These are phyloP conservation scores for Campoletis raptor DNA, from an alignment of 2,888 invertebrate species.

Conservation along the genomic window DNA sequence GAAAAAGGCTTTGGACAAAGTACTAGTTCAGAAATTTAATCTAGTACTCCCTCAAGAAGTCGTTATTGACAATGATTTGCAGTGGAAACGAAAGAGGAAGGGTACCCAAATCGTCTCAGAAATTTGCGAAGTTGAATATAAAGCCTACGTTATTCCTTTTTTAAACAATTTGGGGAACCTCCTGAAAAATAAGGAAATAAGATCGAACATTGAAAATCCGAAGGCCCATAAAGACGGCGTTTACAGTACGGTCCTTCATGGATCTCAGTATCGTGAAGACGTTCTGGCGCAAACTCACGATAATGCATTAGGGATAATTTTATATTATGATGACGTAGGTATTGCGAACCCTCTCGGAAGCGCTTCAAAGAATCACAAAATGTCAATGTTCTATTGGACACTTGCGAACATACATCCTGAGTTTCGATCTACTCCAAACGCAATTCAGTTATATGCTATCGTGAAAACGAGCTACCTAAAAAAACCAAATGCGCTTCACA, in stretches of 20 bases:
- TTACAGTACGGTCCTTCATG: conserved; percentile 67
- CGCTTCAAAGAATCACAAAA: conserved; percentile 66
- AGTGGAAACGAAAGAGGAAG: conserved; percentile 33
- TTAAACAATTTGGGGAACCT: conserved; percentile 63
- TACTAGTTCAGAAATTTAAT: conserved; percentile 47
- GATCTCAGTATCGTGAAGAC: conserved; percentile 68
- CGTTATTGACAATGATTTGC: background rate
- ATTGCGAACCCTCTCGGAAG: conserved; percentile 70
- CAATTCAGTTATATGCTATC: conserved; percentile 65
- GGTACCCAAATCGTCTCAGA: background rate
- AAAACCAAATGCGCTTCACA: conserved; percentile 58
- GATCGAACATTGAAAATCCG: conserved; percentile 60
- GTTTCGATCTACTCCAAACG: conserved; percentile 62
- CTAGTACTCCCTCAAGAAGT: conserved; percentile 50
- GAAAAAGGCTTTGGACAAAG: conserved; percentile 45
- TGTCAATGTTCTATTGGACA: conserved; percentile 72
- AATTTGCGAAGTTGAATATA: conserved; percentile 46
- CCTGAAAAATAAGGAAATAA: conserved; percentile 65
- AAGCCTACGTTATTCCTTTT: conserved; percentile 66
- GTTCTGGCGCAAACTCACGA: conserved; percentile 64
- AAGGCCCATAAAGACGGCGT: conserved; percentile 46
- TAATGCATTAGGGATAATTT: conserved; percentile 70
- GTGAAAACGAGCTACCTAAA: conserved; percentile 64
- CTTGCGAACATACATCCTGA: conserved; percentile 69
- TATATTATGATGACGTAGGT: conserved; percentile 72